Evolutionary conservation across 1,140 invertebrate genomes (phyloP), one percentile per base, ranked within the genome.

Genomic region (Apis florea): DNA sequence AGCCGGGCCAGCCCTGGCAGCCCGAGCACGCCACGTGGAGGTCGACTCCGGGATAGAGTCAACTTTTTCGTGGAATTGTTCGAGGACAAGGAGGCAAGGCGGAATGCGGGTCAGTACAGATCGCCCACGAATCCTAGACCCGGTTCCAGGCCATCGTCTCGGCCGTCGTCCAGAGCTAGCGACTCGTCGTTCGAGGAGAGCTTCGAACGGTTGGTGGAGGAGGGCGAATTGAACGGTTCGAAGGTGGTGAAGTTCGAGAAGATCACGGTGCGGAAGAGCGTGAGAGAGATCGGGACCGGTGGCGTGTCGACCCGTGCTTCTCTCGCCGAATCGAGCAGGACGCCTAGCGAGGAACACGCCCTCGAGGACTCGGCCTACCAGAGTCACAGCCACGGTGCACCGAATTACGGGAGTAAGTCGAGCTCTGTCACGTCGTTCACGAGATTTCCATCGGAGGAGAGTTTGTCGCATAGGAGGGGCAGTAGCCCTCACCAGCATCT

Each of bases 201-300:
- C 40, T 94, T 93, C 78, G 95, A 95, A 72, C 91, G 94, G 10
- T 91, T 95, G 59, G 92, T 95, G 56, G 95, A 96, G 89, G 95
- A 96, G 91, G 95, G 95, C 61, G 95, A 96, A 83, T 89, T 95
- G 17, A 94, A 94, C 66, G 95, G 95, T 3, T 93, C 94, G 2
- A 95, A 95, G 79, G 94, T 95, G 69, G 95, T 96, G 31, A 96
- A 96, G 89, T 96, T 96, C 83, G 95, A 96, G 89, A 95, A 95
- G 90, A 94, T 96, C 86, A 95, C 94, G 21, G 93, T 96, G 72
- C 93, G 93, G 78, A 95, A 95, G 87, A 94, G 94, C 79, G 67
- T 95, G 61, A 86, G 92, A 47, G 95, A 95, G 85, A 87, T 94
- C 61, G 24, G 67, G 21, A 56, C 74, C 26, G 15, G 40, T 15